Evolutionary conservation across 1,140 invertebrate genomes (phyloP), one percentile per base, ranked within the genome.

Genomic region (Trichonephila clavipes): DNA sequence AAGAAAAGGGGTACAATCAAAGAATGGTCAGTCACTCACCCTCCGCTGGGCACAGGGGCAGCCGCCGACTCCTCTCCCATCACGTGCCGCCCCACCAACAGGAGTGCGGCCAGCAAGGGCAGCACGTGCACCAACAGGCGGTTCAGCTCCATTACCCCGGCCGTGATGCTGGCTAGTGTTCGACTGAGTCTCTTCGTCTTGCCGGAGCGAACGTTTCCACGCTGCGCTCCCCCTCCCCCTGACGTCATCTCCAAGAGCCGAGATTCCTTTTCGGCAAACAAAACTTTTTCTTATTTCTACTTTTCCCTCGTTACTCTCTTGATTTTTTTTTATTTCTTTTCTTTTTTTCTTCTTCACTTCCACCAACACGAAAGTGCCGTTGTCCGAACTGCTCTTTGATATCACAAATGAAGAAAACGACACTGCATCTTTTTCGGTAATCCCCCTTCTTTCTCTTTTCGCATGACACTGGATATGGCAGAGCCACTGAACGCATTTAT

Each of bases 11-110:
- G 7, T 51, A 0, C 51, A 51, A 51, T 51, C 51, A 51, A 51
- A 24, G 66, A 77, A 18, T 77, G 72, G 72, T 85, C 44, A 85
- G 72, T 85, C 44, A 85, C 82, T 85, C 51, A 85, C 82, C 82
- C 82, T 85, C 82, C 82, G 12, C 82, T 85, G 44, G 82, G 82
- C 82, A 58, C 82, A 4, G 82, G 82, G 82, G 40, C 40, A 40
- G 82, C n/a, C 40, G 40, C 40, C 82, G 82, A 58, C 40, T 85
- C 82, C 51, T 85, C 82, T 21, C 40, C 44, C 51, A 21, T 85
- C 44, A 85, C 82, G 40, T 85, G 82, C 82, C 82, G 82, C 40
- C 44, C 82, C 82, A 85, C 19, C 44, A 77, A 77, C 28, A 85
- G 18, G n/a, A 85, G 40, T 59, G 51, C 82, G 44, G 82, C 82